Percentiles rank a stretch among this genome's conserved stretches.
Evolutionary conservation across 2,797 vertebrate genomes (phyloP).

Genomic region (Mionectes olivaceus): DNA sequence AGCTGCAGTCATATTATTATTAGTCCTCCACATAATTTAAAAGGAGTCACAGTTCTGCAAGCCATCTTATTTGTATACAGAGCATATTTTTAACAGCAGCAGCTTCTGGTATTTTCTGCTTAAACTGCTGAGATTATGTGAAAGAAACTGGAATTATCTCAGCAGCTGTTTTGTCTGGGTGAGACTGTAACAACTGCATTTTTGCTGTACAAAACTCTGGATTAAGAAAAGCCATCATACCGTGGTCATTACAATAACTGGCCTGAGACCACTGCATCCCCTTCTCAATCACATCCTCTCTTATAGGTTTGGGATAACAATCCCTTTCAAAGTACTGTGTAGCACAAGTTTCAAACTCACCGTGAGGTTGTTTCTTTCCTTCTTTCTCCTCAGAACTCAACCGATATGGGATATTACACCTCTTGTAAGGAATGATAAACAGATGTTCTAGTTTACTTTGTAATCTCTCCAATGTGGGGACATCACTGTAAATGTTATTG

Average conservation of each 20-base stretch:
- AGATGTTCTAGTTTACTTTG: not conserved
- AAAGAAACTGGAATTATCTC: conserved; percentile 13
- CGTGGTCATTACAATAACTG: not conserved
- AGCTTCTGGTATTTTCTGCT: conserved; percentile 10
- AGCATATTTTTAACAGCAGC: conserved; percentile 30
- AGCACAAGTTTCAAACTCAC: not conserved
- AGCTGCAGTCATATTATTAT: not conserved
- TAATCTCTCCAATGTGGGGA: not conserved
- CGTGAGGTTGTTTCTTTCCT: not conserved
- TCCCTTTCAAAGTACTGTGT: not conserved
- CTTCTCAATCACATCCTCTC: not conserved
- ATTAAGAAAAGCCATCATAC: not conserved
- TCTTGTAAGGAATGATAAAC: not conserved
- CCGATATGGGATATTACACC: not conserved
- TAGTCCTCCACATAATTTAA: not conserved
- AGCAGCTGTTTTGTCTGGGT: not conserved
- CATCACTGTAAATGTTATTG: not conserved
- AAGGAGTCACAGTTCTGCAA: not conserved
- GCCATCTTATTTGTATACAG: conserved; percentile 1
- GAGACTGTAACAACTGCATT: not conserved
- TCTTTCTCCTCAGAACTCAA: not conserved
- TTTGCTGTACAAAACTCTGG: not conserved
- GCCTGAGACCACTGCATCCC: not conserved
- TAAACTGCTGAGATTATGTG: not conserved
- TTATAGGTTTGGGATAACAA: not conserved